Conservation (phyloP, 2,797 vertebrate species). For the Buceros bicornis region DNA sequence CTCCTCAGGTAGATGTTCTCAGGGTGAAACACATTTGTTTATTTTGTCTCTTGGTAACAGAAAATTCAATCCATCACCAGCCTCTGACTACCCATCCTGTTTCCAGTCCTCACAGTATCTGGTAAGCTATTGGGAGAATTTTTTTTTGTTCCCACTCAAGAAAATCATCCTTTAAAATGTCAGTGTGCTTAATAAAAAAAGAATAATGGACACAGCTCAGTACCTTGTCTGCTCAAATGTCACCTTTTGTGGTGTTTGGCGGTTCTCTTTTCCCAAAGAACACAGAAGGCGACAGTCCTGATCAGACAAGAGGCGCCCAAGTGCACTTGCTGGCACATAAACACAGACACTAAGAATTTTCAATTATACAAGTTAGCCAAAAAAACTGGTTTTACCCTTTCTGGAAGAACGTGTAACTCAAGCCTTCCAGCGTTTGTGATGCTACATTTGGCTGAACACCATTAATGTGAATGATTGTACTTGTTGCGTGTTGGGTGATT, state of each 20-base stretch:
- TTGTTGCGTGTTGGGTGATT: background rate
- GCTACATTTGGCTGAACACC: slow-evolving; percentile 42
- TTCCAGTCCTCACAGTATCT: slow-evolving; percentile 1
- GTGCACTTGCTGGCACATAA: slow-evolving; percentile 22
- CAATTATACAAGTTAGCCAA: slow-evolving; percentile 16
- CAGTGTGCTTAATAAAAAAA: slow-evolving; percentile 10
- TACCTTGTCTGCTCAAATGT: slow-evolving; percentile 36
- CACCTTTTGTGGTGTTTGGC: background rate
- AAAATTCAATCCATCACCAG: background rate
- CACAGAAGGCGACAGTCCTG: background rate
- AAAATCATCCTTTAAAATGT: slow-evolving; percentile 51
- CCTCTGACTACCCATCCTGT: background rate
- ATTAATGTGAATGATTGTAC: slow-evolving; percentile 16
- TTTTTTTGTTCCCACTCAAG: background rate
- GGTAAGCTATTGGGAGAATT: background rate
- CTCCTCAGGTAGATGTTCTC: background rate
- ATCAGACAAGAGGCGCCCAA: slow-evolving; percentile 45
- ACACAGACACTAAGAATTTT: slow-evolving; percentile 14
- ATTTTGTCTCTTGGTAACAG: slow-evolving; percentile 37
- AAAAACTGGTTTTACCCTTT: background rate
- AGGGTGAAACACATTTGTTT: slow-evolving; percentile 9
- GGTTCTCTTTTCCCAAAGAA: slow-evolving; percentile 20
- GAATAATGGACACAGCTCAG: slow-evolving; percentile 24
- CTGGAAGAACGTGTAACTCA: slow-evolving; percentile 45
- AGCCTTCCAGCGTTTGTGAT: slow-evolving; percentile 19